Evolutionary conservation across 2,888 invertebrate genomes (phyloP).

Genomic region (Coleophora deauratella): DNA sequence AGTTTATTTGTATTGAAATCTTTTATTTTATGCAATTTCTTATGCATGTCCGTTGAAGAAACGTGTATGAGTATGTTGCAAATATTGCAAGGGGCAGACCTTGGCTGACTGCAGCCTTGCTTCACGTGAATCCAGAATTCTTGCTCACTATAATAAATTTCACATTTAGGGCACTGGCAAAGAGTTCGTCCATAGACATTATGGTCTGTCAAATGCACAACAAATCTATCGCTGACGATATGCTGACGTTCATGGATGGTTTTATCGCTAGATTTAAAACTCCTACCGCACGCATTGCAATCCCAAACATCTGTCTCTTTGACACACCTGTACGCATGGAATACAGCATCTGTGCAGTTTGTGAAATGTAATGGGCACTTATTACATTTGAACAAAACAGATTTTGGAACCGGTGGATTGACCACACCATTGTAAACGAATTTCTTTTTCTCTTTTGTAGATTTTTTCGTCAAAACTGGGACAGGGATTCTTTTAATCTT

Average conservation of each 20-base stretch:
- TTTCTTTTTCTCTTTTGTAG: no score
- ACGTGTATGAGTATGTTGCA: constrained; percentile 21
- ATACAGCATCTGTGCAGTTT: constrained; percentile 13
- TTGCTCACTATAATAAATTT: constrained; percentile 27
- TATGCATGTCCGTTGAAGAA: constrained; percentile 15
- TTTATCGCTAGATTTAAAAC: constrained; percentile 21
- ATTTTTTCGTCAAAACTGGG: no score
- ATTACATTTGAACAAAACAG: constrained; percentile 27
- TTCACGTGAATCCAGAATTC: constrained; percentile 23
- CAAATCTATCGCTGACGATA: constrained; percentile 21
- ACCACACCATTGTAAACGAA: neutral
- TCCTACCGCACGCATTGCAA: constrained; percentile 27
- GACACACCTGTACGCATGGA: constrained; percentile 17
- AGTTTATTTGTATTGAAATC: constrained; percentile 8
- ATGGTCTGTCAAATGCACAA: constrained; percentile 20
- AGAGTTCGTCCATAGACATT: constrained; percentile 22
- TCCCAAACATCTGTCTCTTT: constrained; percentile 1
- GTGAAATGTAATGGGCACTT: constrained; percentile 27
- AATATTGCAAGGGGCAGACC: constrained; percentile 14
- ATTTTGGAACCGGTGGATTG: constrained; percentile 20
- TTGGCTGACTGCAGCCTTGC: constrained; percentile 12
- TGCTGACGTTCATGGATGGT: constrained; percentile 32
- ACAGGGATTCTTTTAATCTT: neutral
- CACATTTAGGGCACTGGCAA: constrained; percentile 31
- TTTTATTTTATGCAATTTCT: constrained; percentile 14